Conservation (phyloP, 1,140 invertebrate genomes). For the Doryteuthis pealeii region DNA sequence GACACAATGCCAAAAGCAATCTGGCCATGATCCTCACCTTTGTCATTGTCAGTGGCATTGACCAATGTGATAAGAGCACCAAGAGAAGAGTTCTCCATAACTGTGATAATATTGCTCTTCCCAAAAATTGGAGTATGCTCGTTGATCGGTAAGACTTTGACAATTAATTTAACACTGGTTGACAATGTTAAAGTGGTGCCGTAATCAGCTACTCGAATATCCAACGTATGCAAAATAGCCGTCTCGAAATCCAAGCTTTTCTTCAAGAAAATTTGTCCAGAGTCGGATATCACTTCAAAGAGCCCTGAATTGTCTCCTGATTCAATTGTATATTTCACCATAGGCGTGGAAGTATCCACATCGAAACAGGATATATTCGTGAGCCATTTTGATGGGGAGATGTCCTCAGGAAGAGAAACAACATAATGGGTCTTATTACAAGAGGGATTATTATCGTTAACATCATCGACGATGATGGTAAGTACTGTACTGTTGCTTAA, state of each 20-base stretch:
- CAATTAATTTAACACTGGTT: constrained; percentile 24
- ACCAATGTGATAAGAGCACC: constrained; percentile 29
- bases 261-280: constrained; percentile 13
- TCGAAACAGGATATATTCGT: constrained; percentile 33
- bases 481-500: constrained; percentile 17
- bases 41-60: constrained; percentile 35
- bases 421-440: constrained; percentile 28
- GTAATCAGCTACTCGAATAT: constrained; percentile 30
- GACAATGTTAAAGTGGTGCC: constrained; percentile 22
- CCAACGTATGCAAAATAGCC: constrained; percentile 24
- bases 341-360: constrained; percentile 23
- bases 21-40: constrained; percentile 23
- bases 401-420: constrained; percentile 22
- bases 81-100: constrained; percentile 27
- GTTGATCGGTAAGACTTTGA: constrained; percentile 45
- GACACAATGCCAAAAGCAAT: constrained; percentile 26
- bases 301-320: constrained; percentile 6
- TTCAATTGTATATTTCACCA: constrained; percentile 10
- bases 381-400: constrained; percentile 23
- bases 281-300: constrained; percentile 14
- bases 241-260: constrained; percentile 37
- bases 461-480: constrained; percentile 33
- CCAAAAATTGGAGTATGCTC: constrained; percentile 35
- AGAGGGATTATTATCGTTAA: constrained; percentile 38
- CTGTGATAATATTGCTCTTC: constrained; percentile 17